These are phyloP conservation scores for Pachyseris speciosa DNA, from an alignment of 64 coral and sea anemone genomes.

Conservation along the genomic window DNA sequence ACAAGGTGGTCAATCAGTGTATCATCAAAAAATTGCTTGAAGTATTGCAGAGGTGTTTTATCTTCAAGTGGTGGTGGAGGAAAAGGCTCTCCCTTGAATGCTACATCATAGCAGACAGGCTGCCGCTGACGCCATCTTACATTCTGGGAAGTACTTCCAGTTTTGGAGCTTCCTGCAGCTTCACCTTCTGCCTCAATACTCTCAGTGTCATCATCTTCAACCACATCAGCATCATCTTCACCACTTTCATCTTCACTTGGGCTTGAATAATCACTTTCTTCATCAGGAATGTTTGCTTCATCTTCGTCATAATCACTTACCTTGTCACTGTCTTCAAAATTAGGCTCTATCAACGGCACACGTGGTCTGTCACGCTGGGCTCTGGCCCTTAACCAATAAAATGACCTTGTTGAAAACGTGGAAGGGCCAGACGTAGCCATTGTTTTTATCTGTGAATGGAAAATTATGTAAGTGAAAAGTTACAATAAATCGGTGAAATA, in stretches of 20 bases:
- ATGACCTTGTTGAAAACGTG: neutral
- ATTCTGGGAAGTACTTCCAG: neutral
- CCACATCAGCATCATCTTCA: no score
- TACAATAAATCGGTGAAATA: no score
- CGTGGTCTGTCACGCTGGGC: no score
- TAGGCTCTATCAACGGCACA: neutral
- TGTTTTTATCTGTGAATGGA: no score
- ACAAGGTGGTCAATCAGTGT: neutral
- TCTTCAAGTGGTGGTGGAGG: neutral
- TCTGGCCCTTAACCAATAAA: neutral
- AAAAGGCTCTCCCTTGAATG: no score
- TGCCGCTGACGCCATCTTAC: neutral
- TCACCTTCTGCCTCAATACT: neutral
- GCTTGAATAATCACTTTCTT: no score
- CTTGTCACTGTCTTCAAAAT: constrained; percentile 1
- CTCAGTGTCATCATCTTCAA: neutral
- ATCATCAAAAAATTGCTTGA: no score
- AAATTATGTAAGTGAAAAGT: no score
- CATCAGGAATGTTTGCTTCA: neutral
- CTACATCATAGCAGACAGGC: neutral
- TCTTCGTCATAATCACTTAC: neutral
- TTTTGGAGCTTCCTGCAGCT: neutral
- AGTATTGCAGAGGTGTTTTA: neutral
- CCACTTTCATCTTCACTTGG: no score
- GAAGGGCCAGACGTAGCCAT: neutral